Percentiles rank a stretch among this genome's conserved stretches.
phyloP scores from a whole-genome alignment of 53 echinoderm and acorn worm genomes.

The Mesocentrotus franciscanus region DNA sequence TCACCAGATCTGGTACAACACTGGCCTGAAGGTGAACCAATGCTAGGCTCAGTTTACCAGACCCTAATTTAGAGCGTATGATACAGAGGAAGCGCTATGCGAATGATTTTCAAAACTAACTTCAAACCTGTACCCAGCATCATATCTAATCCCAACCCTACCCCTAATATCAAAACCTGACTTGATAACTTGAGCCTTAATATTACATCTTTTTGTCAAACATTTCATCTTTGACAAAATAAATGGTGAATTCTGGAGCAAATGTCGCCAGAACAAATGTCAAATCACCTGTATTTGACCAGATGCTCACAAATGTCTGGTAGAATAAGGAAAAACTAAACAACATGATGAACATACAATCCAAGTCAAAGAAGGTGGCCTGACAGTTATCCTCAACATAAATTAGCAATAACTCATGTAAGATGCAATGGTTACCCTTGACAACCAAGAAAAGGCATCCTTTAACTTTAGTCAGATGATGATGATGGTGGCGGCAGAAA shows the following conservation, averaged over 20 bases:
- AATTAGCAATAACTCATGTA: background rate
- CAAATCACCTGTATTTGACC: background rate
- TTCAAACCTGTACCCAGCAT: background rate
- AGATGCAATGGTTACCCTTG: background rate
- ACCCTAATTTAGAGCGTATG: background rate
- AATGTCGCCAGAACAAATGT: background rate
- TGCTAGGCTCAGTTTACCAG: background rate
- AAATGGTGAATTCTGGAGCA: background rate
- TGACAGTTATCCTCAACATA: background rate
- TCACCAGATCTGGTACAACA: conserved; percentile 18
- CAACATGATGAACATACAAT: background rate
- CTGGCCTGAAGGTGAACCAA: conserved; percentile 1
- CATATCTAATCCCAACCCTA: background rate
- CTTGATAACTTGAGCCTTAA: background rate
- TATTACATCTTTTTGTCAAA: background rate
- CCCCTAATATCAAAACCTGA: background rate
- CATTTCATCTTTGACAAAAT: background rate
- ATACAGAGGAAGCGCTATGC: background rate
- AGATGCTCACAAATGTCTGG: background rate
- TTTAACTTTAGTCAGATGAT: background rate
- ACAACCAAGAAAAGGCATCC: background rate
- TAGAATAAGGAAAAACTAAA: background rate
- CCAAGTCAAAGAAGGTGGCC: background rate
- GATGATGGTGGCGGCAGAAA: background rate
- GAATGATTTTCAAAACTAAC: background rate